Base-by-base conservation (phyloP, 1,140 invertebrate species). In the Planococcus citri region DNA sequence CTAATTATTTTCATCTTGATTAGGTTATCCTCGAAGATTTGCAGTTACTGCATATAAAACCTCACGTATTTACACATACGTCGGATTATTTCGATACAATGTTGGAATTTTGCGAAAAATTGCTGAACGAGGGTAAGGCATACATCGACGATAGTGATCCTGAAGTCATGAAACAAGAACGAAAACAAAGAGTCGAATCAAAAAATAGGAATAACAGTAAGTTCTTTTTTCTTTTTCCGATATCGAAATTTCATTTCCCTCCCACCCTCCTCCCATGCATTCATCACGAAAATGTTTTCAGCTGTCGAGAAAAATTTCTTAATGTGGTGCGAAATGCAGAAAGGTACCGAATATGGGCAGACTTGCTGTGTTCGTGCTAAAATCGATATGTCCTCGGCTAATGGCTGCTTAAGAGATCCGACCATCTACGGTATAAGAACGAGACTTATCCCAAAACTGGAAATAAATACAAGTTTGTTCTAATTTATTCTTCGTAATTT, bases 371-470 rank as follows among this genome's bases (percentile, higher is more conserved):
- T 99, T 0, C 84, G 97, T 71, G 95, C 95, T 0, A 99, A 98
- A 82, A 97, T 99, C 72, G 93, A 98, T 79, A 98, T 98, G 92
- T 84, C 88, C 72, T 97, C 94, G 0, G 81, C 87, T 24, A 99
- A 99, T 80, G 97, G 97, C 0, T 98, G 95, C 76, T 82, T 99
- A 85, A 82, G 97, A 57, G 97, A 99, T 83, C 97, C 97, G n/a
- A 98, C 96, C 8, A 97, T 99, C 74, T 99, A 98, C 78, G 97
- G n/a, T 99, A 96, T 80, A 99, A 99, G 79, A 86, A 86, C 72
- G 95, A 98, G 78, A 80, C 85, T 10, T 97, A 99, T 85, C 90
- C 95, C 1, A 81, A 89, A 33, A 98, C 95, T 60, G 94, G 94
- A 69, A 86, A 82, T 25, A 95, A 97, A 82, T 99, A 98, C 80